These are phyloP conservation scores for Neopipo cinnamomea DNA, from an alignment of 2,113 vertebrate genomes.

Conservation along the genomic window DNA sequence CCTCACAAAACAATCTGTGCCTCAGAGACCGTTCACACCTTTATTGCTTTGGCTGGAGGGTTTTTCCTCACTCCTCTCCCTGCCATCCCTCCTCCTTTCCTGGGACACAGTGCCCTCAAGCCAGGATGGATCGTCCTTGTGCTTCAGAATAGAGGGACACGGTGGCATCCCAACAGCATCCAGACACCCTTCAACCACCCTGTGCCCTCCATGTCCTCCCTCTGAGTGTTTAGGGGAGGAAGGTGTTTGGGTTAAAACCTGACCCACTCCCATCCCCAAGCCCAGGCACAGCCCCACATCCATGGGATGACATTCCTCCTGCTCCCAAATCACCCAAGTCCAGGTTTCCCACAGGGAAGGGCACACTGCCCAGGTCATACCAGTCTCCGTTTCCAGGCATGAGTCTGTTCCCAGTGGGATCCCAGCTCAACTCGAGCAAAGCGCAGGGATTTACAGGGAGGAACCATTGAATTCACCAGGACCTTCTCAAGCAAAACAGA, in stretches of 20 bases:
- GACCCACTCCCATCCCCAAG: not conserved
- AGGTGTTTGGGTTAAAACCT: not conserved
- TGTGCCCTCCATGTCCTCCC: not conserved
- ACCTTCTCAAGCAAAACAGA: not conserved
- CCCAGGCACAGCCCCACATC: not conserved
- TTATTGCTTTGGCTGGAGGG: constrained; percentile 34
- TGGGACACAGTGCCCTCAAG: not conserved
- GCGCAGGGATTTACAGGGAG: not conserved
- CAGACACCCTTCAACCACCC: not conserved
- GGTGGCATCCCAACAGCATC: not conserved
- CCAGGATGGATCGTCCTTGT: not conserved
- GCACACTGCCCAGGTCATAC: not conserved
- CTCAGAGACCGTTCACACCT: not conserved
- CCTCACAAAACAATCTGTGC: not conserved
- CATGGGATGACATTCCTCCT: not conserved
- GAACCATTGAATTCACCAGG: not conserved
- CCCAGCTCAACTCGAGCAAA: not conserved
- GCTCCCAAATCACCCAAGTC: not conserved
- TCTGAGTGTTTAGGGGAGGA: not conserved
- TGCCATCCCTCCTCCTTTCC: not conserved
- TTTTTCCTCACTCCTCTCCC: not conserved
- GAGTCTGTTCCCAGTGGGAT: not conserved
- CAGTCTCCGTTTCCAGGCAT: not conserved
- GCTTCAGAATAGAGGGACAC: not conserved
- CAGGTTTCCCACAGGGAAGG: not conserved